Percentiles rank a stretch among this genome's conserved stretches.
These are phyloP conservation scores for Heterohyrax brucei DNA, from an alignment of 2,797 vertebrate genomes.

Conservation along the genomic window DNA sequence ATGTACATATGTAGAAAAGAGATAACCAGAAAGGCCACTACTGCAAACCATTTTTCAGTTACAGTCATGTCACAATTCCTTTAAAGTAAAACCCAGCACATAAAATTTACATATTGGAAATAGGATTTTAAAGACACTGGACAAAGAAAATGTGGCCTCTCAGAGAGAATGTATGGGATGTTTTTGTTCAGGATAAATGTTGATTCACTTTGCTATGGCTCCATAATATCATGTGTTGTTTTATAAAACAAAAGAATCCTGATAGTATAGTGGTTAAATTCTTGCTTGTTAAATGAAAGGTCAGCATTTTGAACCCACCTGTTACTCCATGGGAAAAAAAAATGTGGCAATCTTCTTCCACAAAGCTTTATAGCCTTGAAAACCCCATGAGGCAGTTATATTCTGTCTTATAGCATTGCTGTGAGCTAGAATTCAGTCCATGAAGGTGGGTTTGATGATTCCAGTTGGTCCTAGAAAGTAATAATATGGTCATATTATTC, in stretches of 20 bases:
- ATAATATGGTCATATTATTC: not conserved
- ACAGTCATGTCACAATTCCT: not conserved
- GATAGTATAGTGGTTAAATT: too few species aligned
- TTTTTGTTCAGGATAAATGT: conserved; percentile 11
- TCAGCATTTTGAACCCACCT: too few species aligned
- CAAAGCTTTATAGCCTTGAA: too few species aligned
- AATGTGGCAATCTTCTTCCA: too few species aligned
- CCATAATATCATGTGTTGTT: conserved; percentile 3
- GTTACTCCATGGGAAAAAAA: too few species aligned
- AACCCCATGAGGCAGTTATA: too few species aligned
- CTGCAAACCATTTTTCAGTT: not conserved
- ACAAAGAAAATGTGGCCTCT: conserved; percentile 2
- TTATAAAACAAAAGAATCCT: too few species aligned
- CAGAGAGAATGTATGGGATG: not conserved
- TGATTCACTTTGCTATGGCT: not conserved
- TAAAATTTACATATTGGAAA: not conserved
- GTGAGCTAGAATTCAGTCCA: too few species aligned
- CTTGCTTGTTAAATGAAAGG: too few species aligned
- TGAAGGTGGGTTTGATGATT: too few species aligned
- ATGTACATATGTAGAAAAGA: not conserved
- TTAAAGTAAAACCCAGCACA: not conserved
- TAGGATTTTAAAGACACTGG: not conserved
- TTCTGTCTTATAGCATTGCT: too few species aligned
- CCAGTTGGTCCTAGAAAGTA: not conserved
- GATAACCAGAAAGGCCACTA: not conserved